A percentile compares a stretch with the other conserved stretches of the same genome.
Conservation (phyloP, 1,140 invertebrate genomes). For the Drosophila bocqueti region DNA sequence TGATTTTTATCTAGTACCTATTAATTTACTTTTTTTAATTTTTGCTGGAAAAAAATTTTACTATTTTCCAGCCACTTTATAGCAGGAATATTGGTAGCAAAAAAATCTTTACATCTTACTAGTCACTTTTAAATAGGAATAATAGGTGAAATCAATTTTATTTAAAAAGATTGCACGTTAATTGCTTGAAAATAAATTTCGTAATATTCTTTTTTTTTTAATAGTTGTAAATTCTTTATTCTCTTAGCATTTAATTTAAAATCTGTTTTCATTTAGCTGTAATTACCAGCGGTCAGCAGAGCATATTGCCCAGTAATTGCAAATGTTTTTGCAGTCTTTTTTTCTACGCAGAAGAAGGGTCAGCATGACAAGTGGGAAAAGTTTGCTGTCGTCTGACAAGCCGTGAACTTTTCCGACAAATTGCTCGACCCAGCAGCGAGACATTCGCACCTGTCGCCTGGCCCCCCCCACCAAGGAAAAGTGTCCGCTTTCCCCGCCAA, state of each 20-base stretch:
- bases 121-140: neutral
- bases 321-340: constrained; percentile 18
- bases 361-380: constrained; percentile 63
- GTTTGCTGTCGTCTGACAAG: constrained; percentile 43
- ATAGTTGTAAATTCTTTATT: neutral
- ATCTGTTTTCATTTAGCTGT: neutral
- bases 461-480: neutral
- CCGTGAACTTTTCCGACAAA: constrained; percentile 57
- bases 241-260: neutral
- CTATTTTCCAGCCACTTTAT: neutral
- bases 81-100: neutral
- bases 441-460: constrained; percentile 62
- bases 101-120: neutral
- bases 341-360: constrained; percentile 17
- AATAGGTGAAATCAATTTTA: neutral
- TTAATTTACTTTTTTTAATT: too few relatives aligned
- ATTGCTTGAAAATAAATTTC: neutral
- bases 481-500: neutral
- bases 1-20: neutral
- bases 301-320: constrained; percentile 13
- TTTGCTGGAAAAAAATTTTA: neutral
- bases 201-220: neutral
- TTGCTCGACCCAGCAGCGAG: constrained; percentile 46
- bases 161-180: neutral
- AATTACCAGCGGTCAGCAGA: neutral